Conservation (phyloP, 64 coral and sea anemone genomes). For the Astreopora myriophthalma region DNA sequence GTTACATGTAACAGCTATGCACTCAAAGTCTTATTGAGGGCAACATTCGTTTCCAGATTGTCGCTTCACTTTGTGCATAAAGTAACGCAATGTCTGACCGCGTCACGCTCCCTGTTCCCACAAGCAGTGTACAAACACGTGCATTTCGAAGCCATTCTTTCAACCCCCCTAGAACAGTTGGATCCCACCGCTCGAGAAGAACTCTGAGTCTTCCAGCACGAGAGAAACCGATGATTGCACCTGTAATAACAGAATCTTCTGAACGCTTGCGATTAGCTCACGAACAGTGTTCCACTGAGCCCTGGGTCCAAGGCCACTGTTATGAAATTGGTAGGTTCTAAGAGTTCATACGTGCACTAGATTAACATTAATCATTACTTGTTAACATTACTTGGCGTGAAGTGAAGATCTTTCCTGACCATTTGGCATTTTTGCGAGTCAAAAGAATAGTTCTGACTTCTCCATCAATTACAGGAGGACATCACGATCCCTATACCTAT, state of each 20-base stretch:
- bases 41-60: neutral
- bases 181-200: constrained; percentile 54
- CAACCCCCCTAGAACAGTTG: constrained; percentile 46
- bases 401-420: too few species aligned
- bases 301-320: neutral
- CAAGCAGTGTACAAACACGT: constrained; percentile 31
- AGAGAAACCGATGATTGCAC: constrained; percentile 72
- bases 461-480: too few species aligned
- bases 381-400: too few species aligned
- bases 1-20: too few species aligned
- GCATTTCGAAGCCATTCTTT: constrained; percentile 58
- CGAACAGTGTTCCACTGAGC: neutral
- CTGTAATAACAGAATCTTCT: neutral
- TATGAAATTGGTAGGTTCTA: constrained; percentile 44
- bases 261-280: neutral
- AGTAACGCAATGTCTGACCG: constrained; percentile 62
- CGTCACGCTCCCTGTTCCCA: neutral
- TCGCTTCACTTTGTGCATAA: neutral
- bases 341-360: too few species aligned
- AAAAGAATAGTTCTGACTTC: too few species aligned
- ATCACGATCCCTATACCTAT: too few species aligned
- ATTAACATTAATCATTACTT: too few species aligned
- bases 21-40: too few species aligned
- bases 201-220: constrained; percentile 76
- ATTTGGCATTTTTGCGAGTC: too few species aligned